phyloP scores from a whole-genome alignment of 2,888 invertebrate species.

The Hyalella azteca region DNA sequence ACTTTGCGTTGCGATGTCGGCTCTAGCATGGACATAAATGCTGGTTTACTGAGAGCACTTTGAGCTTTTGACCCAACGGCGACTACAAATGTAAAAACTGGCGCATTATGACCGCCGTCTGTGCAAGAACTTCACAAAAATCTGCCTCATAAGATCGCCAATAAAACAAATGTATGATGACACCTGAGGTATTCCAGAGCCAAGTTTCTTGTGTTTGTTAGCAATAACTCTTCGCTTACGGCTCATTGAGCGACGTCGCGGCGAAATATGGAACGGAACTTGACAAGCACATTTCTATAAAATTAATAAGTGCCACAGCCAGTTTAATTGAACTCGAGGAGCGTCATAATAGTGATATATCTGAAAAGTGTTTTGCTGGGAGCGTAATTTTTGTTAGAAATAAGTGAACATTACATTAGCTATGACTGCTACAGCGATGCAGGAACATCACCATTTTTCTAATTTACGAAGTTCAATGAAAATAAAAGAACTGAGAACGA shows the following conservation, averaged over 20 bases:
- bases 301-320: no score
- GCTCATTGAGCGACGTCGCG: constrained; percentile 9
- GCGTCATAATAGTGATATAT: no score
- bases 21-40: constrained; percentile 9
- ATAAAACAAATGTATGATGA: constrained; percentile 31
- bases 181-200: not conserved
- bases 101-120: not conserved
- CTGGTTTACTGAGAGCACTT: not conserved
- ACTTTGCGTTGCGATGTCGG: not conserved
- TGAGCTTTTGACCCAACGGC: not conserved
- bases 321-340: no score
- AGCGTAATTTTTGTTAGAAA: no score
- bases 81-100: constrained; percentile 16
- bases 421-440: no score
- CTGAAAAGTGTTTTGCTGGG: no score
- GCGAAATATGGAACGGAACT: not conserved
- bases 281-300: no score
- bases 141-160: not conserved
- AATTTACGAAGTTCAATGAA: no score
- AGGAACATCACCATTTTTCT: no score
- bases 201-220: constrained; percentile 13
- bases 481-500: no score
- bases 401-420: no score
- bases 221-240: constrained; percentile 2
- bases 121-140: not conserved